Base-by-base conservation (phyloP, 2,797 vertebrate species). In the Ammospiza maritima region DNA sequence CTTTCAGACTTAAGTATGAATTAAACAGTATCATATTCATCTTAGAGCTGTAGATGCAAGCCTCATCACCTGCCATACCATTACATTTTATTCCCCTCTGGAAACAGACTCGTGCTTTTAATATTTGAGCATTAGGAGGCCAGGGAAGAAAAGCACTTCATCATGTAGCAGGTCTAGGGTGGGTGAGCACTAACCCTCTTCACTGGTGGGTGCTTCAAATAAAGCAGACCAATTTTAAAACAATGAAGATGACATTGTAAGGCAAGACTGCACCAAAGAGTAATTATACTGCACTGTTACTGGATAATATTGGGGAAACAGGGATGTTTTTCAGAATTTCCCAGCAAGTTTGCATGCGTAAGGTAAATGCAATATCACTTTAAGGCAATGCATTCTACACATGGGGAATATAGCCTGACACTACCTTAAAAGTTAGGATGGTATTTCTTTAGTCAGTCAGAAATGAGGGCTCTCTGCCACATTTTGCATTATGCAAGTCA, bases 1-100 rank as follows among this genome's bases (percentile, higher is more conserved):
- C 74, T 95, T 97, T 96, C 91, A 90, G 69, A 95, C 54, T 94
- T 86, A 90, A 94, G 44, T 32, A 96, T 94, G 82, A 95, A 96
- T 96, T 90, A 96, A 96, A 93, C 21, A 96, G 90, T 71, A 79
- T 25, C 53, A 89, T 88, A 95, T 91, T 95, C 34, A 89, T 97
- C 93, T 96, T 94, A 54, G 61, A 94, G 70, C 57, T 96, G 91
- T 45, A 96, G 89, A 93, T 90, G 78, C 44, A 94, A 89, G 40
- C 34, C 45, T 78, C 71, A 90, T 75, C 62, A 85, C 93, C 83
- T 93, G 56, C 78, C 90, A 90, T 6, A 66, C 58, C 57, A 48
- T 71, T 82, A 51, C 58, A 62, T 92, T 93, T 95, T 87, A 89
- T 80, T 90, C 0, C 3, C 56, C 69, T 94, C 69, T 82, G 51